Evolutionary conservation across 2,888 invertebrate species (phyloP).

Genomic region (Nasonovia ribisnigri): DNA sequence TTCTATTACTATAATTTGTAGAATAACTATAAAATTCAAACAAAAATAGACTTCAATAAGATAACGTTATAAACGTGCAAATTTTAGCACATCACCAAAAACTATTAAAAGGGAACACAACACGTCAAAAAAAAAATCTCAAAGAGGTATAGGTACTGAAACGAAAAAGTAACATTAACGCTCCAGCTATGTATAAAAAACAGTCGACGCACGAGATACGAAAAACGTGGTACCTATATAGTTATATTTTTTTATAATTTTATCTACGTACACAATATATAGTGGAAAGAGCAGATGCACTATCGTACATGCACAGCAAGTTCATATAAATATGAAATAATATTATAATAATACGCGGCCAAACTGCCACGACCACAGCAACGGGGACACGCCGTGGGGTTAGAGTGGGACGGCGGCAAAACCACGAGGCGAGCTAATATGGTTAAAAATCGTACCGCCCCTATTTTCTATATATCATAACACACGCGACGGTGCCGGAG

Average conservation of each 20-base stretch:
- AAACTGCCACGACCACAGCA: neutral
- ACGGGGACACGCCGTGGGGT: neutral
- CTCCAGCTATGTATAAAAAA: neutral
- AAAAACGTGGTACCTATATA: neutral
- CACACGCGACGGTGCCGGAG: neutral
- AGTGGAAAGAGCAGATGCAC: neutral
- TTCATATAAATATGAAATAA: neutral
- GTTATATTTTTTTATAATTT: neutral
- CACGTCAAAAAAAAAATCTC: neutral
- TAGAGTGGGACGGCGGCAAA: neutral
- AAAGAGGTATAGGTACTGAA: neutral
- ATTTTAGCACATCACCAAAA: neutral
- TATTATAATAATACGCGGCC: neutral
- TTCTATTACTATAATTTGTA: neutral
- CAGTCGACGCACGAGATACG: neutral
- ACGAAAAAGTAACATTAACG: neutral
- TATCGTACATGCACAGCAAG: neutral
- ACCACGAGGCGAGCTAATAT: conserved; percentile 41
- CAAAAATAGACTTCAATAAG: neutral
- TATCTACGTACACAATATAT: neutral
- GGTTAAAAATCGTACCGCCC: conserved; percentile 55
- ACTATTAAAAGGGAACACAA: neutral
- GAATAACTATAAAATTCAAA: neutral
- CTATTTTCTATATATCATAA: conserved; percentile 23
- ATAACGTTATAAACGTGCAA: neutral